These are phyloP conservation scores for Temnothorax unifasciatus DNA, from an alignment of 2,888 invertebrate species.

Conservation along the genomic window DNA sequence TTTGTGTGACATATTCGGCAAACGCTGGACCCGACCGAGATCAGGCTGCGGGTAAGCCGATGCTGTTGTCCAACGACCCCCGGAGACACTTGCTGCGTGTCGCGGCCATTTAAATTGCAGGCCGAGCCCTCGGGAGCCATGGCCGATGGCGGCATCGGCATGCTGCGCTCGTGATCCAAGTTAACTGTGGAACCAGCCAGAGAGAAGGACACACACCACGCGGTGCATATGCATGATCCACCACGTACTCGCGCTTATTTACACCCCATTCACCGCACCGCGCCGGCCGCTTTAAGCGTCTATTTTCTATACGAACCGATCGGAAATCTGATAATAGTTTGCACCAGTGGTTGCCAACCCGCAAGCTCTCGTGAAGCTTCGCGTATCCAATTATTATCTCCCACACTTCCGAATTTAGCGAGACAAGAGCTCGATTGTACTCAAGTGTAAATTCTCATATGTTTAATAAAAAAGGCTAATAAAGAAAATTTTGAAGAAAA, in stretches of 20 bases:
- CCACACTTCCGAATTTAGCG: not conserved
- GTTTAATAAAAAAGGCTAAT: not conserved
- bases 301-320: constrained; percentile 54
- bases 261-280: constrained; percentile 59
- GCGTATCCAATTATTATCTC: constrained; percentile 38
- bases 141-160: constrained; percentile 76
- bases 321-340: constrained; percentile 56
- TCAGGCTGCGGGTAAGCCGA: constrained; percentile 76
- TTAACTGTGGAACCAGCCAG: constrained; percentile 75
- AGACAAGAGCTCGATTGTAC: not conserved
- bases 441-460: not conserved
- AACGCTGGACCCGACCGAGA: constrained; percentile 88
- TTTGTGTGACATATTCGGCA: constrained; percentile 90
- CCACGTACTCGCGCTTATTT: constrained; percentile 68
- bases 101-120: constrained; percentile 75
- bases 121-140: constrained; percentile 76
- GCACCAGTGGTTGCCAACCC: constrained; percentile 45
- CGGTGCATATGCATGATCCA: constrained; percentile 76
- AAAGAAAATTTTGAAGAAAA: not conserved
- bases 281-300: constrained; percentile 51
- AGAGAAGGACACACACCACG: constrained; percentile 70
- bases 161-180: constrained; percentile 74
- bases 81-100: constrained; percentile 77
- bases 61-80: constrained; percentile 75
- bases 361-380: constrained; percentile 16